Base-by-base conservation (phyloP, 2,113 vertebrate genomes). In the Epinephelus moara region DNA sequence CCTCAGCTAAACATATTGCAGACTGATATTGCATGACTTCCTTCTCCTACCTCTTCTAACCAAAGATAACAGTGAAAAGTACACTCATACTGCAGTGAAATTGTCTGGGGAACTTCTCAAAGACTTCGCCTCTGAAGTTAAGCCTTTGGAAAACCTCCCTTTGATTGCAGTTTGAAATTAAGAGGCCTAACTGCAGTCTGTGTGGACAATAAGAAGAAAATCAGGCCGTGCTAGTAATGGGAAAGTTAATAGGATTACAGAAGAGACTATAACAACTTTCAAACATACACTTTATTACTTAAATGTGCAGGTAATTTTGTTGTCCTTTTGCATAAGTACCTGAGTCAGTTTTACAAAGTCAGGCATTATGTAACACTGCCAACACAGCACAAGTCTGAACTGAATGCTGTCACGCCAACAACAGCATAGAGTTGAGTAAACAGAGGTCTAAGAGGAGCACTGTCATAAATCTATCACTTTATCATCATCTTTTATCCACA, bases 21-120 rank as follows among this genome's bases (percentile, higher is more conserved):
- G 84, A 61, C 83, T 86, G 91, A 92, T 90, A 92, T 86, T 90
- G 86, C 90, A 82, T 89, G 91, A 88, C 86, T 91, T 91, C 75
- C 80, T 79, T 80, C 78, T 87, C 70, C 87, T 75, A 57, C 87
- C 84, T 82, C 85, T 67, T 85, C 71, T 74, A 18, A 57, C 61
- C 33, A 75, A 75, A 87, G 91, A 93, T 89, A 89, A 90, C 86
- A 59, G 83, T 84, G 79, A 66, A 81, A 90, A 90, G 85, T 92
- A 81, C 84, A 85, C 78, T 86, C 84, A 57, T 52, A 76, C 77
- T 84, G 85, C 84, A 64, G 77, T 57, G 64, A 78, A 87, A 89
- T 60, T 78, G 74, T 88, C 84, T 71, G 57, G 81, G 78, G 71
- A 87, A 87, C 86, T 84, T 89, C 79, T 85, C 56, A 77, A 64